Base-by-base conservation (phyloP, 2,113 vertebrate genomes). In the Ceyx margarethae region DNA sequence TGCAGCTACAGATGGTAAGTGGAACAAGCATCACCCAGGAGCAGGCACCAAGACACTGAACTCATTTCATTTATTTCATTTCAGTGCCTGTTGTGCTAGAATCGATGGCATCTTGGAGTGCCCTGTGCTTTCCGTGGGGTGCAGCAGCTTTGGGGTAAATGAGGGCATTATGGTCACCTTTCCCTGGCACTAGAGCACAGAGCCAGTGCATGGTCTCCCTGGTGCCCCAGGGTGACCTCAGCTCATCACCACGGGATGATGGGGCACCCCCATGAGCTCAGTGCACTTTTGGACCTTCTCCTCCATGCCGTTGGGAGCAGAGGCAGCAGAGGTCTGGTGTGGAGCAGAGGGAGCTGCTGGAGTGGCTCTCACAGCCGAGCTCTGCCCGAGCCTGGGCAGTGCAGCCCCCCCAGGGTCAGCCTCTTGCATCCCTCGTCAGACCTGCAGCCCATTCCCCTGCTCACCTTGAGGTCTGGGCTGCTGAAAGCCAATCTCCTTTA, bases 71-170 rank as follows among this genome's bases (percentile, higher is more conserved):
- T 23, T 60, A 0, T 13, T 48, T 15, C 5, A 2, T 37, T 21
- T 60, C 0, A 22, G 40, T 9, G 19, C 5, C 5, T 5, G 0
- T 45, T 37, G n/a, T 21, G 50, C 18, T 54, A 2, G 43, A 71
- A 20, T 3, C 33, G 0, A 1, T 4, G 13, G 0, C 6, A 15
- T 46, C 80, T 72, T 5, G 10, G 15, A 6, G 58, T 5, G 20
- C 66, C 17, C 35, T 23, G 25, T 15, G 1, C 7, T 25, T 20
- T 6, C 2, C 3, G 35, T 1, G 43, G 62, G 66, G 3, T n/a
- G 45, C 35, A 83, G 58, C 57, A 65, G 58, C 53, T 26, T 5
- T 74, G 85, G 73, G 61, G 33, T 11, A 6, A 7, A 7, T 7
- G 26, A 21, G 46, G 31, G 31, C 9, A 6, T 26, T 13, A 31